Base-by-base conservation (phyloP, 2,888 invertebrate species). In the Mythimna lalbum region DNA sequence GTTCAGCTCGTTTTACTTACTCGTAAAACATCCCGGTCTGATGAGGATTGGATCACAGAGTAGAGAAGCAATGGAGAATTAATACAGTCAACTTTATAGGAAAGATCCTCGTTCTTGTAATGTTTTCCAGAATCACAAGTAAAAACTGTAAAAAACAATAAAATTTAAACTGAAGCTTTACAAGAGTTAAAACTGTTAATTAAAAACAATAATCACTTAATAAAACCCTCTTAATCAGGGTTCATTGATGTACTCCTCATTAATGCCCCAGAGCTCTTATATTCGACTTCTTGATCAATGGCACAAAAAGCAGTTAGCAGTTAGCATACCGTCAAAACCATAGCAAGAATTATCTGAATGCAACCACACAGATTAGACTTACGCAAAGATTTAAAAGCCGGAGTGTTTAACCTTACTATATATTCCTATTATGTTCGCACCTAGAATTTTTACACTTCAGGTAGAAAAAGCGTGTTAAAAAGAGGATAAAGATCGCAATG, bases 1-100 rank as follows among this genome's bases (percentile, higher is more conserved):
- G 82, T 82, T 73, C 64, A 63, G 79, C 79, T 60, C 59, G 82
- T 79, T 78, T 65, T 43, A 71, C 65, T 63, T 33, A 57, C 82
- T 79, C 82, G 68, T 79, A 82, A 78, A 79, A 73, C 67, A 81
- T 63, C 62, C 31, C 23, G 21, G 68, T 47, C 31, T 53, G 57
- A 65, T 69, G 52, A 59, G 19, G 4, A 56, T 17, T 53, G 33
- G 0, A 19, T 7, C 61, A 77, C 17, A 4, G 71, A 76, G 56
- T 59, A 59, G 5, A 7, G 2, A 12, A 0, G 0, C 27, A 81
- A 70, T 47, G 64, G 71, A 78, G 57, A 0, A 12, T 12, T 31
- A 50, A 31, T 23, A 0, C 17, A 1, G 17, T 21, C 12, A 19
- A n/a, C 19, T 23, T 31, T 47, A n/a, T 14, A 39, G 14, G 7